phyloP scores from a whole-genome alignment of 2,797 vertebrate species.

The Eleutherodactylus coqui region DNA sequence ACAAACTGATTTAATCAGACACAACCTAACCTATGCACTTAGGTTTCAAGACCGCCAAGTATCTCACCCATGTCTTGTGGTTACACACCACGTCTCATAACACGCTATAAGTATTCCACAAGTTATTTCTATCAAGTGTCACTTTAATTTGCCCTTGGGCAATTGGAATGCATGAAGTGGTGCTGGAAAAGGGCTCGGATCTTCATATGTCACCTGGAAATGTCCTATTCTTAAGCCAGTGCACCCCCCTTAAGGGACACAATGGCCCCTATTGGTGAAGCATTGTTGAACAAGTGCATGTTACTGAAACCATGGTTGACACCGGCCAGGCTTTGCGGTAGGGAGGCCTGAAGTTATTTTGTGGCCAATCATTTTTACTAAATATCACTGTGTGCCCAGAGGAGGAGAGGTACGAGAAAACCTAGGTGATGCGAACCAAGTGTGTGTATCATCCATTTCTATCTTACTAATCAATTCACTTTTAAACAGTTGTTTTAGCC shows the following conservation, averaged over 20 bases:
- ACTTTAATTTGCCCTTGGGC: conserved; percentile 39
- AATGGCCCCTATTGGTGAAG: conserved; percentile 67
- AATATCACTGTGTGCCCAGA: conserved; percentile 69
- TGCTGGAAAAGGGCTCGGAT: conserved; percentile 9
- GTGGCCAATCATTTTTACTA: conserved; percentile 69
- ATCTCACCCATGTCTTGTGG: conserved; percentile 45
- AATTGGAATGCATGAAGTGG: conserved; percentile 7
- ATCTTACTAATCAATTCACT: not conserved
- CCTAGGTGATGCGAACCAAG: conserved; percentile 47
- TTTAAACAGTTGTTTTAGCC: not conserved
- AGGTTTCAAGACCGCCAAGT: conserved; percentile 27
- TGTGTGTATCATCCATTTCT: not conserved
- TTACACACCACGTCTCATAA: conserved; percentile 39
- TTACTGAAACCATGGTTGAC: conserved; percentile 71
- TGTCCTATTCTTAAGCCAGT: conserved; percentile 69
- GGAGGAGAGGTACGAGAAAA: conserved; percentile 64
- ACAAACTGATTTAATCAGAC: conserved; percentile 35
- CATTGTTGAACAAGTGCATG: conserved; percentile 68
- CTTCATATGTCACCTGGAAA: conserved; percentile 42
- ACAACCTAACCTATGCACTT: conserved; percentile 35
- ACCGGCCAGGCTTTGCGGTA: conserved; percentile 67
- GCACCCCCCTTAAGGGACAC: conserved; percentile 65
- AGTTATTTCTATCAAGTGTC: conserved; percentile 41
- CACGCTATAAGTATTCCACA: conserved; percentile 42
- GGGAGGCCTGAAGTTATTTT: conserved; percentile 68